These are phyloP conservation scores for Amitus sp. DNA, from an alignment of 2,888 invertebrate species.

Conservation along the genomic window DNA sequence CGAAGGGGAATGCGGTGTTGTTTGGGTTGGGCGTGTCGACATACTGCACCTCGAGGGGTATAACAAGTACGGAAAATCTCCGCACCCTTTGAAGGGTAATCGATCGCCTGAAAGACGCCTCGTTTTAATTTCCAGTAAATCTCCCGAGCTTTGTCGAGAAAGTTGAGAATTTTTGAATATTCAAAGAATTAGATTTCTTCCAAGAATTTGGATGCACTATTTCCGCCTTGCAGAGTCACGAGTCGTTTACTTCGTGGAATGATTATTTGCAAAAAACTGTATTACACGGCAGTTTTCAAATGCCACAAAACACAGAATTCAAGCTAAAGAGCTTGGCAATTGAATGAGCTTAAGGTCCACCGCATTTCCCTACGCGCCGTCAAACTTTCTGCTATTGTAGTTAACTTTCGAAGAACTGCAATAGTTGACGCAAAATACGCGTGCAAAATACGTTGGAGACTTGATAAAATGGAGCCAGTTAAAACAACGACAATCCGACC, in stretches of 20 bases:
- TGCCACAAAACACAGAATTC: background rate
- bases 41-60: background rate
- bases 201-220: no score
- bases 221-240: no score
- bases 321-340: no score
- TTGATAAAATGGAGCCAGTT: no score
- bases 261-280: background rate
- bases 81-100: background rate
- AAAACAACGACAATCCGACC: no score
- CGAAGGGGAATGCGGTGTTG: constrained; percentile 2
- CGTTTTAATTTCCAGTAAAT: no score
- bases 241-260: background rate
- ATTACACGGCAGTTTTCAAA: background rate
- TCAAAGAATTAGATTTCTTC: no score
- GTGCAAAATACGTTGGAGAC: no score
- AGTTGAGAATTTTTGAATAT: no score
- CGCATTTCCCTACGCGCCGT: background rate
- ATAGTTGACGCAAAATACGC: background rate
- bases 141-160: no score
- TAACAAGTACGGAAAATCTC: constrained; percentile 1
- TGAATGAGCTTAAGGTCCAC: no score
- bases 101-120: background rate
- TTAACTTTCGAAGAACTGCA: constrained; percentile 1
- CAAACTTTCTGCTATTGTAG: background rate
- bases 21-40: background rate